Conservation (phyloP, 2,113 vertebrate genomes). For the Mus spicilegus region DNA sequence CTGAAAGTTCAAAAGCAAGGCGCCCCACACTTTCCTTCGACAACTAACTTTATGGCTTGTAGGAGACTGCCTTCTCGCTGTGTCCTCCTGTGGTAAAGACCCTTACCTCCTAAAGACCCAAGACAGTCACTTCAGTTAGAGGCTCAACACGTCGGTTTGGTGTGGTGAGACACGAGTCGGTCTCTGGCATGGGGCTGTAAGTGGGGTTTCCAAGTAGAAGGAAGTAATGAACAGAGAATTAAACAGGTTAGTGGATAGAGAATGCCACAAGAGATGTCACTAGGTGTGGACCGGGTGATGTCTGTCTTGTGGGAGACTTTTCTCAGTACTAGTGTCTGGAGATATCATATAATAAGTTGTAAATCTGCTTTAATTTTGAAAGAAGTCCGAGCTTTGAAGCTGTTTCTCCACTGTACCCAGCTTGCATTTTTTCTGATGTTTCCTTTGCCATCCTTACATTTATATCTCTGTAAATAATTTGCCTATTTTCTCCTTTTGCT, state of each 20-base stretch:
- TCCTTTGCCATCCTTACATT: background rate
- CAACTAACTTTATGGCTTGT: background rate
- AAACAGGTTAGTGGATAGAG: background rate
- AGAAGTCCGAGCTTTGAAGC: background rate
- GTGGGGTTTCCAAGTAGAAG: background rate
- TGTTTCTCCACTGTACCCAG: background rate
- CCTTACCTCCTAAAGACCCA: background rate
- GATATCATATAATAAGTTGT: background rate
- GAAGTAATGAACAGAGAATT: background rate
- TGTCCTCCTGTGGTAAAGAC: background rate
- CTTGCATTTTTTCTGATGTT: slow-evolving; percentile 24
- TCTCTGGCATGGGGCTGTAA: background rate
- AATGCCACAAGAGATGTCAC: background rate
- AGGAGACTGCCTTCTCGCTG: background rate
- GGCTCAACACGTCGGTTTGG: background rate
- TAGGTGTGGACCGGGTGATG: background rate
- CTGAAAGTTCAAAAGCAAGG: background rate
- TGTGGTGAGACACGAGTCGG: background rate
- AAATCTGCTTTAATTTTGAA: background rate
- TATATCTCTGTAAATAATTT: slow-evolving; percentile 24
- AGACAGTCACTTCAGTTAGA: background rate
- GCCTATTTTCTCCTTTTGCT: background rate
- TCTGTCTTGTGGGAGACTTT: background rate
- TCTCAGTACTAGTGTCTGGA: background rate
- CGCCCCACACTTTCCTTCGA: background rate